Evolutionary conservation across 2,888 invertebrate genomes (phyloP).

Genomic region (Tinea trinotella): DNA sequence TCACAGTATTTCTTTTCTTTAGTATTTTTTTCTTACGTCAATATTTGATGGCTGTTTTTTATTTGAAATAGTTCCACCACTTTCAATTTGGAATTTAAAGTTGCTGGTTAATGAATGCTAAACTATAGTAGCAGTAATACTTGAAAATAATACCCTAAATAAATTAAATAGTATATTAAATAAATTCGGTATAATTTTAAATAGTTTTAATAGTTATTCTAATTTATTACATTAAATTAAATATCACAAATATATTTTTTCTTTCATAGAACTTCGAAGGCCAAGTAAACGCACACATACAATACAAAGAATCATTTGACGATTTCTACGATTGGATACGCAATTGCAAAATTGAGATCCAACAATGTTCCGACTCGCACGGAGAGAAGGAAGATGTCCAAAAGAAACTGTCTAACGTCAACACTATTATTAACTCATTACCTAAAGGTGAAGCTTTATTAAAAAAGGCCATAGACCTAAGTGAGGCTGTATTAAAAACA

Average conservation of each 20-base stretch:
- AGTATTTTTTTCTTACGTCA: no score
- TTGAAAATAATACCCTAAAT: no score
- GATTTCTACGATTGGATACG: slow-evolving; percentile 90
- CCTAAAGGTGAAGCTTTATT: slow-evolving; percentile 82
- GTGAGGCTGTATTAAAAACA: slow-evolving; percentile 80
- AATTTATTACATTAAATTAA: no score
- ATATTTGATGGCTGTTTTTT: no score
- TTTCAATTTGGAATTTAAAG: no score
- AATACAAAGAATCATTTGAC: slow-evolving; percentile 86
- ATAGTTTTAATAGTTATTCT: no score
- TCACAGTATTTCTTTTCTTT: no score
- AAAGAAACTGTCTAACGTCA: slow-evolving; percentile 82
- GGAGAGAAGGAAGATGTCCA: slow-evolving; percentile 86
- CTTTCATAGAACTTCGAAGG: slow-evolving; percentile 78
- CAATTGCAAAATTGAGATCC: slow-evolving; percentile 83
- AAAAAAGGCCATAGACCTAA: slow-evolving; percentile 80
- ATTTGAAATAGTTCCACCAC: no score
- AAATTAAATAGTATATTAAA: no score
- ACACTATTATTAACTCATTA: slow-evolving; percentile 77
- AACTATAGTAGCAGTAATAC: no score
- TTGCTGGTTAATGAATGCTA: no score
- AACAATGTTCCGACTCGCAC: slow-evolving; percentile 88
- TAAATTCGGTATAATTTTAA: no score
- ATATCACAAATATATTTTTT: slow-evolving; percentile 15
- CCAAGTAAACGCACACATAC: slow-evolving; percentile 89